phyloP scores from a whole-genome alignment of 2,888 invertebrate species.

The Capitulum mitella region DNA sequence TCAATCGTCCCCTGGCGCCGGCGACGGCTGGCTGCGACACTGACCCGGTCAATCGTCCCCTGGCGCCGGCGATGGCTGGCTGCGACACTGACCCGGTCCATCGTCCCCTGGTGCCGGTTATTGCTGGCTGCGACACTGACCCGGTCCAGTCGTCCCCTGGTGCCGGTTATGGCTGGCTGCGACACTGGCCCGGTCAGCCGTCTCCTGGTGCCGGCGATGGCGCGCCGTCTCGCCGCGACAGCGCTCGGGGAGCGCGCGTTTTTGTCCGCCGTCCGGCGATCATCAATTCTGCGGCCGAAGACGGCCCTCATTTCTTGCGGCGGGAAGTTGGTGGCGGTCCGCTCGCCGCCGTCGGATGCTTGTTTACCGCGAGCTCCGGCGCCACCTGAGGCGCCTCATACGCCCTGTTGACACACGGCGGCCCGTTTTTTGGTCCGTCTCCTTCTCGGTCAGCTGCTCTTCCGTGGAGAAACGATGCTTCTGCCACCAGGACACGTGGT shows the following conservation, averaged over 20 bases:
- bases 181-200: too few relatives aligned
- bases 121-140: too few relatives aligned
- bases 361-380: background rate
- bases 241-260: background rate
- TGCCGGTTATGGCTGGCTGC: too few relatives aligned
- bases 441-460: background rate
- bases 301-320: background rate
- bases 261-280: background rate
- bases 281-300: conserved; percentile 3
- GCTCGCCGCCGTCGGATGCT: background rate
- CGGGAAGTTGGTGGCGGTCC: background rate
- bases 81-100: too few relatives aligned
- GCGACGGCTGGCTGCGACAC: too few relatives aligned
- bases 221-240: background rate
- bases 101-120: too few relatives aligned
- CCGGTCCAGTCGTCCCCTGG: too few relatives aligned
- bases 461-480: background rate
- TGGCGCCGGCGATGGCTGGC: too few relatives aligned
- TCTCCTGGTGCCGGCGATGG: background rate
- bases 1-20: too few relatives aligned
- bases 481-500: background rate
- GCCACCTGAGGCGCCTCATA: background rate
- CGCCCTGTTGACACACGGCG: background rate
- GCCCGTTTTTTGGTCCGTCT: background rate
- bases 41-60: too few relatives aligned